Conservation (phyloP, 2,113 vertebrate genomes). For the Argyrosomus japonicus region DNA sequence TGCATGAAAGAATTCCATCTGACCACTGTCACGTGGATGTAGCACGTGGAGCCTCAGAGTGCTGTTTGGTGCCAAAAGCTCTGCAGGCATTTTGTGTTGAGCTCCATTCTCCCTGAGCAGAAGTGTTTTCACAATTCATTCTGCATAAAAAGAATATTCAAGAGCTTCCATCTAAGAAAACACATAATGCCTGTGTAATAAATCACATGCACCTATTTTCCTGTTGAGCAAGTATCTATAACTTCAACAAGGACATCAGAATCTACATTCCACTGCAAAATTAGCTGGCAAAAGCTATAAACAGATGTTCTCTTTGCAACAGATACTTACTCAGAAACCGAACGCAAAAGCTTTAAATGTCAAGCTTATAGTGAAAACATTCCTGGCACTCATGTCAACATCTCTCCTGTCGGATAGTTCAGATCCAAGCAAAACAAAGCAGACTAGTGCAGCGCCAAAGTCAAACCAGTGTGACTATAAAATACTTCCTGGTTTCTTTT, state of each 20-base stretch:
- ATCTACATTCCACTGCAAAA: not conserved
- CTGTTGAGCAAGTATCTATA: not conserved
- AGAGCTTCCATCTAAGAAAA: not conserved
- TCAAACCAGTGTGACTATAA: not conserved
- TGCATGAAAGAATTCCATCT: not conserved
- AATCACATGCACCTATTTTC: conserved; percentile 16
- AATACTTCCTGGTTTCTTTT: conserved; percentile 31
- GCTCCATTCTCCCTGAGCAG: not conserved
- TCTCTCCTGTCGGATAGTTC: not conserved
- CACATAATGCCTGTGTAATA: not conserved
- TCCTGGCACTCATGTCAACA: not conserved
- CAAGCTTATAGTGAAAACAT: not conserved
- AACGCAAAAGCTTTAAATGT: not conserved
- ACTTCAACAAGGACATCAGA: not conserved
- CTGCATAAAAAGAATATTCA: not conserved
- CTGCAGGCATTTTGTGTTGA: not conserved
- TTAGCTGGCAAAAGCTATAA: not conserved
- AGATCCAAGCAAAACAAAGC: conserved; percentile 6
- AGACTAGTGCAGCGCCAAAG: not conserved
- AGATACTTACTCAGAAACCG: too few species aligned
- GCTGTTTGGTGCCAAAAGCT: conserved; percentile 30
- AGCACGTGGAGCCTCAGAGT: conserved; percentile 32
- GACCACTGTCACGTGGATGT: conserved; percentile 7
- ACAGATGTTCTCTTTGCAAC: not conserved
- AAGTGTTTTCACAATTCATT: conserved; percentile 20